Evolutionary conservation across 2,797 vertebrate genomes (phyloP), one percentile per base, ranked within the genome.

Genomic region (Pseudochromis fuscus): DNA sequence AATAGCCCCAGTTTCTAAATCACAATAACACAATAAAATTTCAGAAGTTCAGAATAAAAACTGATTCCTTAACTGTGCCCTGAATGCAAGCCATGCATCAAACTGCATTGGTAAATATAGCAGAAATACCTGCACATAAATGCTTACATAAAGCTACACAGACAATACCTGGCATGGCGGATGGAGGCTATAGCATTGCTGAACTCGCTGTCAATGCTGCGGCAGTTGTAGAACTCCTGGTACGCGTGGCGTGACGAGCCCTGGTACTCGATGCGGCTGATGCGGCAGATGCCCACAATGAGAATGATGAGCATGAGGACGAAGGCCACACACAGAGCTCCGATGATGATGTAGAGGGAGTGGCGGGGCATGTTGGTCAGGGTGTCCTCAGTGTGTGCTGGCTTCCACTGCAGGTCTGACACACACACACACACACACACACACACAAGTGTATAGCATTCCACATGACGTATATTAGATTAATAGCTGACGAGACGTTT

Each of bases 221-320:
- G 95, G 48, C 98, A 98, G 94, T 98, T 98, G 94, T 99, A 99
- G 79, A 99, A 99, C 72, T 98, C 98, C 81, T 99, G 97, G 5
- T 99, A 99, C 85, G 97, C 96, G 0, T 98, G 97, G 67, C 97
- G 91, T 11, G 98, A 96, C 0, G 97, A 99, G 76, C 97, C 98
- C 92, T 99, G 98, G 92, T 99, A 99, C 87, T 99, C 98, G 0
- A 99, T 99, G 79, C 98, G 98, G 89, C 97, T 99, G 94, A 99
- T 99, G 88, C 98, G 97, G 67, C 98, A 99, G 87, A 99, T 98
- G 0, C 98, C 98, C 88, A 99, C 97, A 0, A 99, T 98, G 33
- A 99, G 95, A 84, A 99, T 99, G 92, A 99, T 98, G 58, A 99
- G 94, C 98, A 99, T 99, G 67, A 99, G 95, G 49, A 99, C 93